A percentile compares a stretch with the other conserved stretches of the same genome.
phyloP scores from a whole-genome alignment of 2,113 vertebrate species.

The Lagopus muta region DNA sequence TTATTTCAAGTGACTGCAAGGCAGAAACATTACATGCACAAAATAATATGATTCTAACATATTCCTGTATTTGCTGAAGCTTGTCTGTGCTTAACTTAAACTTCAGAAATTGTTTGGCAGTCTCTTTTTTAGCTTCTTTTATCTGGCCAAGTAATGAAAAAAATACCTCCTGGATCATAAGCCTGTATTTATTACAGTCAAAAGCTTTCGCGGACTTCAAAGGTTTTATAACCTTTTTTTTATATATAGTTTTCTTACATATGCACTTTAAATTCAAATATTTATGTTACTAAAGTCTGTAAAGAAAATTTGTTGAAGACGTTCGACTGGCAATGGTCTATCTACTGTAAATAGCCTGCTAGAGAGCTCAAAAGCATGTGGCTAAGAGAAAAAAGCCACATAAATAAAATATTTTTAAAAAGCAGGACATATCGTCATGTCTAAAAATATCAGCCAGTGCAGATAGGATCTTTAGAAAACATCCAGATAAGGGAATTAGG shows the following conservation, averaged over 20 bases:
- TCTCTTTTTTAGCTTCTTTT: neutral
- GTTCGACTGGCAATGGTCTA: neutral
- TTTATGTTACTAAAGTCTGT: neutral
- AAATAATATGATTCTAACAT: neutral
- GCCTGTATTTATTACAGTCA: neutral
- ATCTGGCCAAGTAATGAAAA: neutral
- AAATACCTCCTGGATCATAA: neutral
- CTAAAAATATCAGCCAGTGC: neutral
- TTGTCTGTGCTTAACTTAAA: neutral
- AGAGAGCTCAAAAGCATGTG: neutral
- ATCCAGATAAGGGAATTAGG: neutral
- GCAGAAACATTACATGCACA: neutral
- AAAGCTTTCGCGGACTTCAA: neutral
- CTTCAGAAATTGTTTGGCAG: neutral
- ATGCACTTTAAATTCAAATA: neutral
- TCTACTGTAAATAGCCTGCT: neutral
- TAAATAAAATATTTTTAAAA: neutral
- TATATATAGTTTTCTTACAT: neutral
- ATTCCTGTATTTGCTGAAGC: neutral
- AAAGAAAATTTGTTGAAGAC: neutral
- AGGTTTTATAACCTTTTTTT: neutral
- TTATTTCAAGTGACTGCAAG: neutral
- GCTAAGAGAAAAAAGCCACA: neutral
- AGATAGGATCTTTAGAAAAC: conserved; percentile 13
- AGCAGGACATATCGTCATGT: neutral